phyloP scores from a whole-genome alignment of 2,797 vertebrate genomes.

The Psittacula derbiana region DNA sequence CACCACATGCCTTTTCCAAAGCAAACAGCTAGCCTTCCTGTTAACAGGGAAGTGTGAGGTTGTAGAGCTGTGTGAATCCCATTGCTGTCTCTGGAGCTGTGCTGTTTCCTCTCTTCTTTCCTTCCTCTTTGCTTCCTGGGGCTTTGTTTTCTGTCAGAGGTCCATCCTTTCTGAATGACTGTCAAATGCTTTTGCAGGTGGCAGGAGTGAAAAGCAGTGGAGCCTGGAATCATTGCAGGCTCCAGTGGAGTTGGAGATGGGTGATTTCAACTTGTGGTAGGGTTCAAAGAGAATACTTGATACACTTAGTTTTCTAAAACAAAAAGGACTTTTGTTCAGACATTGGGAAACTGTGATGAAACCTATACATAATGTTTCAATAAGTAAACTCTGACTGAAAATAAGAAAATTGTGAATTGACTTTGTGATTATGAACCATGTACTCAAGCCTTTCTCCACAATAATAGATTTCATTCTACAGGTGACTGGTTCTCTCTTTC shows the following conservation, averaged over 20 bases:
- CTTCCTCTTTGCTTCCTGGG: conserved; percentile 70
- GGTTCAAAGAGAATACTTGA: background rate
- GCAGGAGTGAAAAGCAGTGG: background rate
- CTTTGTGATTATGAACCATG: background rate
- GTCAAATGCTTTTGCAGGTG: conserved; percentile 52
- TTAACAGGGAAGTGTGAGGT: background rate
- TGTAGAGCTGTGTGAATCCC: conserved; percentile 32
- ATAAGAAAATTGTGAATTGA: background rate
- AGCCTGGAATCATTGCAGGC: background rate
- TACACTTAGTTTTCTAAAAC: background rate
- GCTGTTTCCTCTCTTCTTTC: conserved; percentile 67
- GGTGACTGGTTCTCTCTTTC: background rate
- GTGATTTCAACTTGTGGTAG: background rate
- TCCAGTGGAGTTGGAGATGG: background rate
- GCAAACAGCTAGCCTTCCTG: conserved; percentile 72
- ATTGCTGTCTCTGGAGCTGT: conserved; percentile 25
- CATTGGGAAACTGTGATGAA: background rate
- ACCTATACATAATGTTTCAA: background rate
- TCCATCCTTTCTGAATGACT: conserved; percentile 55
- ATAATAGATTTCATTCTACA: background rate
- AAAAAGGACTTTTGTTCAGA: background rate
- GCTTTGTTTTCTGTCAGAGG: conserved; percentile 61
- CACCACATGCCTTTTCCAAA: conserved; percentile 64
- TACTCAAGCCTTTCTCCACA: background rate
- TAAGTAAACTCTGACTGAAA: background rate